Evolutionary conservation across 2,113 vertebrate species (phyloP), one percentile per base, ranked within the genome.

Genomic region (Panthera tigris): DNA sequence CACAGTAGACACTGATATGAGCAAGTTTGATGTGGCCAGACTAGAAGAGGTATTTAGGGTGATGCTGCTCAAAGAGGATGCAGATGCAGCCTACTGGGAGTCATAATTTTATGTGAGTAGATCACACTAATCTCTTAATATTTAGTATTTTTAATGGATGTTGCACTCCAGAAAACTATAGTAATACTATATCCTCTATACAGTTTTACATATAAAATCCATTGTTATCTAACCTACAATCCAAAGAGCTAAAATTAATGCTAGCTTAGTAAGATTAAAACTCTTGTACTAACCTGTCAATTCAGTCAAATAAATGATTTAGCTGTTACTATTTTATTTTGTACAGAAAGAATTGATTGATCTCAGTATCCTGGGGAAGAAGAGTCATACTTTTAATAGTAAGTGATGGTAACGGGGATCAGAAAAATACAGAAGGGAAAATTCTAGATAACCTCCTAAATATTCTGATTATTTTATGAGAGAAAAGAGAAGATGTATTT

Each of bases 21-120:
- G 1, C 3, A 7, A 18, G 5, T 7, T 10, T 11, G 1, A 36
- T 21, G 31, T 4, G 48, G 33, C 4, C 31, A 19, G 10, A 69
- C 31, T 33, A 31, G 33, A 50, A 31, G 16, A 7, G 16, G 11
- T 19, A 3, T 5, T 14, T 29, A 48, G 3, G 3, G 33, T 3
- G 15, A 61, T 78, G 41, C 9, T 45, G 11, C 29, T 84, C 41
- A 27, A 7, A 41, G 27, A 8, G 14, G 7, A 36, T 11, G 16
- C 3, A 21, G 10, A 36, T 57, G 4, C n/a, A 13, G 3, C 19
- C 33, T 29, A 4, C 16, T 16, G 13, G 45, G 21, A 50, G 23
- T 25, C 36, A 23, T 16, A 36, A 39, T 45, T 23, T n/a, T 82
- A 39, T 23, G 27, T 74, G 36, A 55, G 92, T 95, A 65, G 4